phyloP scores from a whole-genome alignment of 2,797 vertebrate species.

The Chrosomus eos region DNA sequence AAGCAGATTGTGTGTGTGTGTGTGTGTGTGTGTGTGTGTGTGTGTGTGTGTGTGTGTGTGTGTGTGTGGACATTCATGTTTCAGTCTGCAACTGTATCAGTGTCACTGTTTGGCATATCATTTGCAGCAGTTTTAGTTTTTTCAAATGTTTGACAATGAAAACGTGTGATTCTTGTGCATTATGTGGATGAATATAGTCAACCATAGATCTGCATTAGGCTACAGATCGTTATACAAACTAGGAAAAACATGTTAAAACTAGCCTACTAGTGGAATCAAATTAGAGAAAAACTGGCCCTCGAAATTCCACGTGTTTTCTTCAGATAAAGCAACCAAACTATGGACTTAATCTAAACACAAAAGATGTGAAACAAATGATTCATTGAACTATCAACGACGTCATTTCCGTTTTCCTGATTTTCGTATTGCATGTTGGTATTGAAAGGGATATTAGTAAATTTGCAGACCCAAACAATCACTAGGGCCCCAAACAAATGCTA shows the following conservation, averaged over 20 bases:
- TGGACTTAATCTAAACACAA: background rate
- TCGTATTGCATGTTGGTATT: background rate
- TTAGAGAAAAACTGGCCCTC: background rate
- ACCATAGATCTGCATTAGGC: background rate
- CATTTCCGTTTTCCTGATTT: background rate
- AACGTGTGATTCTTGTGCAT: background rate
- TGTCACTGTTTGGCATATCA: background rate
- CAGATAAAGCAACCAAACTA: background rate
- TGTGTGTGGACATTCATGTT: slow-evolving; percentile 36
- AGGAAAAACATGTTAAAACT: too few species aligned
- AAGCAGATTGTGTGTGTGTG: slow-evolving; percentile 83
- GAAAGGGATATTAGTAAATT: background rate
- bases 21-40: slow-evolving; percentile 73
- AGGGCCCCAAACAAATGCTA: background rate
- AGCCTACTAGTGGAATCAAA: background rate
- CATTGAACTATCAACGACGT: background rate
- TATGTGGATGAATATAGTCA: background rate
- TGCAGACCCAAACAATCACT: background rate
- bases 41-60: slow-evolving; percentile 50
- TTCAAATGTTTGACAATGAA: background rate
- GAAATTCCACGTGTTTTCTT: background rate
- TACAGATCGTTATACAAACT: background rate
- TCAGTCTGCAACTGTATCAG: slow-evolving; percentile 14
- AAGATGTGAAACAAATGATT: background rate
- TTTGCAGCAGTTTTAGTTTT: background rate